Evolutionary conservation across 2,797 vertebrate species (phyloP), one percentile per base, ranked within the genome.

Genomic region (Sphenopsis melanotis): DNA sequence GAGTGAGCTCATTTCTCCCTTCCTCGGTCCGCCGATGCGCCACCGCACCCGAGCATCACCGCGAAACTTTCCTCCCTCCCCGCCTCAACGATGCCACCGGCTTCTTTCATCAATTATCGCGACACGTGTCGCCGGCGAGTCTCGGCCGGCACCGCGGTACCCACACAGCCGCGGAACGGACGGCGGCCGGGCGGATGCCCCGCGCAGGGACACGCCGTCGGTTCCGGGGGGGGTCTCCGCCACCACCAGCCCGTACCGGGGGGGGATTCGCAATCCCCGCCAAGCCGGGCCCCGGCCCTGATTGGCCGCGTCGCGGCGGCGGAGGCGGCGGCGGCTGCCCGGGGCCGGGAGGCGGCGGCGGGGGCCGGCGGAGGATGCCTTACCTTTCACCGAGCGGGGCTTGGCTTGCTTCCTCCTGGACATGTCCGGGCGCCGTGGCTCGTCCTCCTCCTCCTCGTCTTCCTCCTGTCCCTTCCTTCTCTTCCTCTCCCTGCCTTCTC

Each of bases 381-480:
- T 98, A 99, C 99, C 99, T 99, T 99, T 99, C 89, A 99, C 99
- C 94, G 99, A 99, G 96, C 99, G 99, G 91, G 99, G 99, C 96
- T 99, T 99, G 98, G 99, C 99, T 98, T 99, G 99, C 98, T 99
- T 99, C 96, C 99, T 98, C 97, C 99, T 98, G 96, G 99, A 99
- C 99, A 99, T 99, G 97, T 98, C 98, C 97, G 98, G 97, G 81
- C 87, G 76, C 71, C 88, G 83, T 53, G 92, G 52, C 80, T 91
- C 82, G 92, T 84, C 92, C 85, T 95, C 89, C 96, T 95, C 59
- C 84, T 90, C 83, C 93, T 92, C 83, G 93, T 89, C 88, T 89
- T 93, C 93, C 90, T 91, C 89, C 84, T 91, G 95, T 93, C 90
- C 94, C 72, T 89, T 39, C 72, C 57, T 95, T 93, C 93, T 83